Conservation (phyloP, 2,113 vertebrate genomes). For the Xenotilapia flavipinnis region DNA sequence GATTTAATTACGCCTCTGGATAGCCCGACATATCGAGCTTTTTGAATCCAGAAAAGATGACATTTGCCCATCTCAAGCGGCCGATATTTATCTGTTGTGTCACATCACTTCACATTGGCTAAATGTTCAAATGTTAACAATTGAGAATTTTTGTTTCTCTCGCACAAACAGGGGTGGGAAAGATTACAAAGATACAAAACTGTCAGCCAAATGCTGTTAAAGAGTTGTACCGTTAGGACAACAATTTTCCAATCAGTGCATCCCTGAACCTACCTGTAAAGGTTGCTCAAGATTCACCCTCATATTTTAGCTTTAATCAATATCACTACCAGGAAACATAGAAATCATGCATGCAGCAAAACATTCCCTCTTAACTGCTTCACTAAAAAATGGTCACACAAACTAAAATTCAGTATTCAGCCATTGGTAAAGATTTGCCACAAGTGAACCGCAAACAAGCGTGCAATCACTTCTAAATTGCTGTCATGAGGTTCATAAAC, state of each 20-base stretch:
- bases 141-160: background rate
- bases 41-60: background rate
- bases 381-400: background rate
- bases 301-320: background rate
- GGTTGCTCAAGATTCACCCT: background rate
- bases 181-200: background rate
- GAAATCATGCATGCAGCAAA: background rate
- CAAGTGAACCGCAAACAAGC: background rate
- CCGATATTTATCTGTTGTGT: background rate
- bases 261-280: background rate
- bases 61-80: background rate
- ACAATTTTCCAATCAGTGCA: background rate
- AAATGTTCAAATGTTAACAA: background rate
- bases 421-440: background rate
- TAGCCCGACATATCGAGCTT: accelerated
- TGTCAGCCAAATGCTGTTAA: accelerated
- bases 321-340: background rate
- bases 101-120: background rate
- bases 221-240: background rate
- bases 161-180: accelerated
- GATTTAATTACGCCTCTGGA: background rate
- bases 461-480: background rate
- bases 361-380: background rate
- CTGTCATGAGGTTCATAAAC: background rate
- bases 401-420: background rate